These are phyloP conservation scores for Tethea ocularis DNA, from an alignment of 2,888 invertebrate genomes.

Conservation along the genomic window DNA sequence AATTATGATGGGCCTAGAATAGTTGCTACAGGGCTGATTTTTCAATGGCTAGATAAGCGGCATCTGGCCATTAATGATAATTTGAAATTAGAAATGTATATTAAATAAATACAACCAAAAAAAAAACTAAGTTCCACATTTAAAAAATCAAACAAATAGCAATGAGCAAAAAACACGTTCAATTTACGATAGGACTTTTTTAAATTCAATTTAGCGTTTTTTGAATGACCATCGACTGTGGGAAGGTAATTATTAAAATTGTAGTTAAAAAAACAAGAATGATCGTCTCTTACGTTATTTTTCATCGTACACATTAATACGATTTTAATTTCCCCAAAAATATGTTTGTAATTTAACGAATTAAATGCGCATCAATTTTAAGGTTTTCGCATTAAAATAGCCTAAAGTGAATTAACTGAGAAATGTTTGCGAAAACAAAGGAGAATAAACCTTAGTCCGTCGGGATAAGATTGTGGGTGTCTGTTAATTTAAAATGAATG, in stretches of 20 bases:
- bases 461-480: conserved; percentile 16
- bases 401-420: conserved; percentile 26
- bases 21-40: too few relatives aligned
- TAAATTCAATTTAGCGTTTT: not conserved
- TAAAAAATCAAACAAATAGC: not conserved
- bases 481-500: conserved; percentile 8
- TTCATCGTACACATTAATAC: conserved; percentile 49
- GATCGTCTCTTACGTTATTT: conserved; percentile 31
- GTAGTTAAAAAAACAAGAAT: conserved; percentile 20
- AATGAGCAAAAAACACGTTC: not conserved
- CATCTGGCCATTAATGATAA: too few relatives aligned
- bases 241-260: conserved; percentile 14
- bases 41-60: too few relatives aligned
- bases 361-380: conserved; percentile 68
- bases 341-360: conserved; percentile 48
- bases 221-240: conserved; percentile 13
- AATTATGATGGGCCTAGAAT: too few relatives aligned
- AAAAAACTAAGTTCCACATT: too few relatives aligned
- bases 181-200: not conserved
- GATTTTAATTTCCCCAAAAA: conserved; percentile 66
- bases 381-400: conserved; percentile 45
- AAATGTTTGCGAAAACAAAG: not conserved
- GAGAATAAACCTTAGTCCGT: conserved; percentile 11
- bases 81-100: too few relatives aligned
- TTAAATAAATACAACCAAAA: too few relatives aligned